Percentiles rank a stretch among this genome's conserved stretches.
These are phyloP conservation scores for Pediacus dermestoides DNA, from an alignment of 2,888 invertebrate species.

Conservation along the genomic window DNA sequence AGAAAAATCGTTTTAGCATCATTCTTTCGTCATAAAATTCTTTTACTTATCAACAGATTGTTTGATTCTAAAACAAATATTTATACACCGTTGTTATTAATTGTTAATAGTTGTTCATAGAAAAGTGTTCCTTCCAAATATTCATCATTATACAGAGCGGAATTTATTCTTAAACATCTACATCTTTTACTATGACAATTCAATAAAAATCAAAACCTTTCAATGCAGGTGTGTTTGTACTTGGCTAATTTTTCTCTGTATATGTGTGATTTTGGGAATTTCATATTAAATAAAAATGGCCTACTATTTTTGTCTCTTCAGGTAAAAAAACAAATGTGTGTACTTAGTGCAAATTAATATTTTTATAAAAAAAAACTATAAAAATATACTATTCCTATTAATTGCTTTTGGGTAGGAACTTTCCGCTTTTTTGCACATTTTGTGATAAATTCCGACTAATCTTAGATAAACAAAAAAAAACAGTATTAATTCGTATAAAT, in stretches of 20 bases:
- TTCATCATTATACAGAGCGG: constrained; percentile 15
- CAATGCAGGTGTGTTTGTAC: constrained; percentile 3
- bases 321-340: too few species aligned
- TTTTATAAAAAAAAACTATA: constrained; percentile 30
- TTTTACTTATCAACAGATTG: constrained; percentile 7
- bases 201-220: constrained; percentile 6
- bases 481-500: too few species aligned
- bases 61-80: constrained; percentile 10
- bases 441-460: too few species aligned
- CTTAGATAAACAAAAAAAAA: too few species aligned
- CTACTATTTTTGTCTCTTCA: constrained; percentile 43
- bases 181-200: too few species aligned
- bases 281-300: constrained; percentile 32
- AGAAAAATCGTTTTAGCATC: too few species aligned
- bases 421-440: too few species aligned
- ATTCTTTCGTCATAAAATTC: too few species aligned
- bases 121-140: constrained; percentile 24
- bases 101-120: constrained; percentile 30
- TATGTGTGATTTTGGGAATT: constrained; percentile 19
- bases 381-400: background rate
- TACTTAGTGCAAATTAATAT: constrained; percentile 25
- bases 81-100: constrained; percentile 33
- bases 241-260: constrained; percentile 10
- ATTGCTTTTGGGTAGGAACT: too few species aligned
- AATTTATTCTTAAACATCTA: too few species aligned